Evolutionary conservation across 2,797 vertebrate species (phyloP), one percentile per base, ranked within the genome.

Genomic region (Kryptopterus vitreolus): DNA sequence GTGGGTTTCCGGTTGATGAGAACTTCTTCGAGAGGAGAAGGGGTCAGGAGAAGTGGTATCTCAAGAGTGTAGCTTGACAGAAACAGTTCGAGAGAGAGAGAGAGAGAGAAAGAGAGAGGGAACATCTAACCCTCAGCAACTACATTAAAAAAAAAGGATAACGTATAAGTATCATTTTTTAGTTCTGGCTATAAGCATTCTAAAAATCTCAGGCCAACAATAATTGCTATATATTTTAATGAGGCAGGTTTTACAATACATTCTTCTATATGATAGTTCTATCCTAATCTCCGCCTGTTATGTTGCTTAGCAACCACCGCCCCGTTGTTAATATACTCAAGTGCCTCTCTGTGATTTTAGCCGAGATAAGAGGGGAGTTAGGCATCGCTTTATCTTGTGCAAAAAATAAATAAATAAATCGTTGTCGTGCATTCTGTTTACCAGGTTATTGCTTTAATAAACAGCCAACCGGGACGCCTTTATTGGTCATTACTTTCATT

Each of bases 241-340:
- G 16, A 0, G 7, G 31, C 59, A 29, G 13, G 58, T 29, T 61
- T 31, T 59, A 59, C 13, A 43, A 43, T 43, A 3, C 29, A 33
- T 20, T 63, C 8, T 35, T 48, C 65, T 68, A 38, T 26, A 38
- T n/a, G n/a, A 24, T 66, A 22, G 35, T 43, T n/a, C 43, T 24
- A 15, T 66, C 4, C n/a, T 43, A 24, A 24, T 66, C 22, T 46
- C 26, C 26, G 22, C 13, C 35, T 1, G n/a, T 16, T 15, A 15
- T 26, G 35, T 68, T 68, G 65, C 65, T 68, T 68, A 68, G 38
- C 65, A 16, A 46, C 38, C 22, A 68, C 24, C 18, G 33, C 29
- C 18, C n/a, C 31, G 35, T 18, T 63, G 61, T 35, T 63, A 63
- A 22, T 22, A 35, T 35, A 63, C 9, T 22, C 61, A 35, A 35